Base-by-base conservation (phyloP, 2,888 invertebrate species). In the Tigriopus californicus region DNA sequence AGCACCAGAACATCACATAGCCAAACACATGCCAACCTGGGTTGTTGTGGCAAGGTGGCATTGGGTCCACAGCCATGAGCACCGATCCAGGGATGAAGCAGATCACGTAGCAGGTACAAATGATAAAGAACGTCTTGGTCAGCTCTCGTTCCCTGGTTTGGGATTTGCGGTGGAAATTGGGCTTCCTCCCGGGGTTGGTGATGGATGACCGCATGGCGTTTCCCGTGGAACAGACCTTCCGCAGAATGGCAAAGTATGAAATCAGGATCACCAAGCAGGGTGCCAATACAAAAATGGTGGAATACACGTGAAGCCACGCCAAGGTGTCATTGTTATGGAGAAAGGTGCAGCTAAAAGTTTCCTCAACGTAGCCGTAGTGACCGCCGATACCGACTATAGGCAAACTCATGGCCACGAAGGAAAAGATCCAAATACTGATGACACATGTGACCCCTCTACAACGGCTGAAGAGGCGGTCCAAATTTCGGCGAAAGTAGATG, bases 1-100 rank as follows among this genome's bases (percentile, higher is more conserved):
- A 56, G 22, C n/a, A 42, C 56, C 41, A 42, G 44, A 56, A 56
- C n/a, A 56, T 18, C n/a, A 56, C 44, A 20, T 56, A 41, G 1
- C 56, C 56, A 12, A 46, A 44, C 5, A 56, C 56, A 25, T 56
- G 56, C 18, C 42, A 33, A 20, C 44, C 44, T 1, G 56, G 56
- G 15, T 22, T 20, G 1, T 20, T 46, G 10, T 12, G 18, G 44
- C 33, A 25, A 5, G 56, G 56, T 13, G 56, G 56, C 56, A 56
- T 56, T 22, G 56, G 56, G 20, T 56, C 56, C 42, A 56, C n/a
- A 2, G 22, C 44, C 44, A n/a, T 24, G 15, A 56, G 4, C 12
- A 56, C 44, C 1, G 33, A 13, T 13, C n/a, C 44, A 12, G 56
- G 56, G n/a, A 56, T 20, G 56, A 42, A 56, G 22, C 56, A 56